These are phyloP conservation scores for Lithodes maja DNA, from an alignment of 2,888 invertebrate genomes.

Conservation along the genomic window DNA sequence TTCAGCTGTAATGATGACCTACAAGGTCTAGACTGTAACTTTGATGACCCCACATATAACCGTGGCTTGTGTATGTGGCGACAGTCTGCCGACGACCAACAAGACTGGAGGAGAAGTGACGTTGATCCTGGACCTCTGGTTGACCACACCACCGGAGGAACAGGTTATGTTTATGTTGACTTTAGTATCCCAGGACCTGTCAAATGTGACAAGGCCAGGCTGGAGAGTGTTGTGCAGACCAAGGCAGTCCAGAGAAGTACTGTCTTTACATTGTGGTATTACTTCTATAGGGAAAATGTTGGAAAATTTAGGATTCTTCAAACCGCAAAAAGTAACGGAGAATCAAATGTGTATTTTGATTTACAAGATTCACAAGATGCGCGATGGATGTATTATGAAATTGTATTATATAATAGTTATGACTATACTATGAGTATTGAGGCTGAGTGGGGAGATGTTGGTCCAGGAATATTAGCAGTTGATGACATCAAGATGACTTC, in stretches of 20 bases:
- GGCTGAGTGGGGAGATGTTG: too few relatives aligned
- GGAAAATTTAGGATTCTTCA: slow-evolving; percentile 51
- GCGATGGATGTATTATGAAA: slow-evolving; percentile 42
- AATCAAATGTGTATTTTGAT: slow-evolving; percentile 27
- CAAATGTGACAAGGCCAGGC: slow-evolving; percentile 36
- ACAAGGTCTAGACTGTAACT: too few relatives aligned
- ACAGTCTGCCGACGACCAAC: too few relatives aligned
- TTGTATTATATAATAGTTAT: slow-evolving; percentile 30
- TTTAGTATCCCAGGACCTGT: not conserved
- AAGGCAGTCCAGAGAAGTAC: slow-evolving; percentile 9
- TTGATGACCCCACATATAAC: too few relatives aligned
- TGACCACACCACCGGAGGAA: too few relatives aligned
- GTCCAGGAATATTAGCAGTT: slow-evolving; percentile 49
- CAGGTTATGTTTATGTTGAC: slow-evolving; percentile 36
- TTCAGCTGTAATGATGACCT: too few relatives aligned
- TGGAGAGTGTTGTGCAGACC: slow-evolving; percentile 46
- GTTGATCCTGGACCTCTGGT: too few relatives aligned
- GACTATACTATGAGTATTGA: too few relatives aligned
- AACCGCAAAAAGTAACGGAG: slow-evolving; percentile 3
- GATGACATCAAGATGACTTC: slow-evolving; percentile 55
- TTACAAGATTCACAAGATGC: slow-evolving; percentile 35
- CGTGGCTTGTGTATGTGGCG: too few relatives aligned
- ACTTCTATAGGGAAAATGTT: slow-evolving; percentile 59
- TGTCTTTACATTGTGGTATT: slow-evolving; percentile 59
- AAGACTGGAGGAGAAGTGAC: too few relatives aligned